phyloP scores from a whole-genome alignment of 2,113 vertebrate species.

The Ancistrus triradiatus region DNA sequence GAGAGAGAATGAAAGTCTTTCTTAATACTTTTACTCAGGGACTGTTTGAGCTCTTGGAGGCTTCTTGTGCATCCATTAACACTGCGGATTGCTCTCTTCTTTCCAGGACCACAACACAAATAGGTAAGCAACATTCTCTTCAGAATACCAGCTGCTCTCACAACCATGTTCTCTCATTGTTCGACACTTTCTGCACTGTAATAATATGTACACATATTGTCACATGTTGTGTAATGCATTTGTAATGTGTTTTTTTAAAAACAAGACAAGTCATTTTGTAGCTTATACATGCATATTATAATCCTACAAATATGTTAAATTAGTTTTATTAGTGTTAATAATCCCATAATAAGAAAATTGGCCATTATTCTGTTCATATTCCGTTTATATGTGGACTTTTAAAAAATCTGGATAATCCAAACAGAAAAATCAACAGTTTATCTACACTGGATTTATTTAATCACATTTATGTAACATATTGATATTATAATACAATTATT shows the following conservation, averaged over 20 bases:
- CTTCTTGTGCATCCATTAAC: slow-evolving; percentile 11
- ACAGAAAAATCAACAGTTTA: no score
- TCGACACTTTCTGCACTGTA: background rate
- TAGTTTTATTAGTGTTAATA: no score
- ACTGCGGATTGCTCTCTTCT: slow-evolving; percentile 15
- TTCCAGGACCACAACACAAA: slow-evolving; percentile 5
- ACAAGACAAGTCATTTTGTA: no score
- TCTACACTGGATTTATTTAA: no score
- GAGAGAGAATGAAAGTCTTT: slow-evolving; percentile 6
- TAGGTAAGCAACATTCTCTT: slow-evolving; percentile 42
- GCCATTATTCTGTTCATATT: no score
- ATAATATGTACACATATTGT: slow-evolving; percentile 11
- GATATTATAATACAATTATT: no score
- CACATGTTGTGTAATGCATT: background rate
- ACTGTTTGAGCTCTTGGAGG: slow-evolving; percentile 23
- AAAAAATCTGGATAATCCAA: no score
- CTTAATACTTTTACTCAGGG: slow-evolving; percentile 19
- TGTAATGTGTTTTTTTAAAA: background rate
- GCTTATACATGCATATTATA: no score
- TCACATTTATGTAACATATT: no score
- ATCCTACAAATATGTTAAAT: no score
- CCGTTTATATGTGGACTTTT: no score
- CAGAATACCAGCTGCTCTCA: slow-evolving; percentile 12
- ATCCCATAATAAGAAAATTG: no score
- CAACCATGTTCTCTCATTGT: background rate